Conservation (phyloP, 2,888 invertebrate species). For the Aradus depressus region DNA sequence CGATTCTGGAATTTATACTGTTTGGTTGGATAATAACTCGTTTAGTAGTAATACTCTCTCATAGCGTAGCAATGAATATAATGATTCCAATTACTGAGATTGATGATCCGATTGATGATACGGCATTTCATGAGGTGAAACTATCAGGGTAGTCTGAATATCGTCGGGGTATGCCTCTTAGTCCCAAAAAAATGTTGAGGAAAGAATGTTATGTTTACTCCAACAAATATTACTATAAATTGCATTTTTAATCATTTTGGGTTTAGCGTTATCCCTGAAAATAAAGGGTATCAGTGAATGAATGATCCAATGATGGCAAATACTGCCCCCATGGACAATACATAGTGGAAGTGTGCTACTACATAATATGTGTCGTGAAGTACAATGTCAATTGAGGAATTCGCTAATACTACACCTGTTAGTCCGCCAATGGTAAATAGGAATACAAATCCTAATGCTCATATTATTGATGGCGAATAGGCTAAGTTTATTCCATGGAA, state of each 20-base stretch:
- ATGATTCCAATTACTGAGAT: conserved; percentile 49
- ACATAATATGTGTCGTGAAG: conserved; percentile 37
- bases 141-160: conserved; percentile 61
- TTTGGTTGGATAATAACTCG: conserved; percentile 44
- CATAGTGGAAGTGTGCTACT: conserved; percentile 73
- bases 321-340: conserved; percentile 65
- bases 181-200: conserved; percentile 64
- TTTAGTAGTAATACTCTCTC: conserved; percentile 47
- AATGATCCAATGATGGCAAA: conserved; percentile 66
- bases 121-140: conserved; percentile 52
- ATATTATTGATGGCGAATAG: neutral
- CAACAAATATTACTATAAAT: conserved; percentile 60
- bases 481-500: conserved; percentile 33
- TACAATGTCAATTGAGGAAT: conserved; percentile 15
- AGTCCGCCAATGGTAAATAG: neutral
- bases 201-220: conserved; percentile 70
- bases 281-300: conserved; percentile 58
- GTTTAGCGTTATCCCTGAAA: conserved; percentile 51
- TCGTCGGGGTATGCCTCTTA: conserved; percentile 62
- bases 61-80: conserved; percentile 49
- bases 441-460: neutral
- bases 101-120: conserved; percentile 55
- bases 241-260: conserved; percentile 51
- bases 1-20: conserved; percentile 47
- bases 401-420: conserved; percentile 4